A percentile compares a stretch with the other conserved stretches of the same genome.
Evolutionary conservation across 1,140 invertebrate species (phyloP).

Genomic region (Micrasema minimum): DNA sequence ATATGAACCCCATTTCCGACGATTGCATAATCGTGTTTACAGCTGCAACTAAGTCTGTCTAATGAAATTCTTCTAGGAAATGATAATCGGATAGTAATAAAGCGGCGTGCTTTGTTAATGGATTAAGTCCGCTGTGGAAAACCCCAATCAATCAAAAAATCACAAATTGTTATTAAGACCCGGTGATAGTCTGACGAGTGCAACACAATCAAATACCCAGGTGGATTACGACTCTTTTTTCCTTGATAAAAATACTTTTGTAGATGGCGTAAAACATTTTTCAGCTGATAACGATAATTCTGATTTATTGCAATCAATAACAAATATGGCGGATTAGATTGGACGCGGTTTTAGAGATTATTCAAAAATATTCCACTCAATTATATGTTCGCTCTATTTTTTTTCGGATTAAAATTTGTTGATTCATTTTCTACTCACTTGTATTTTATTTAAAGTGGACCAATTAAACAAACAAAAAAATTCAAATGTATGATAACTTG

Average conservation of each 20-base stretch:
- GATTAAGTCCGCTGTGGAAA: slow-evolving; percentile 8
- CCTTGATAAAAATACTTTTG: slow-evolving; percentile 32
- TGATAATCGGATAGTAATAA: neutral
- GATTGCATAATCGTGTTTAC: neutral
- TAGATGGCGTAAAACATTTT: slow-evolving; percentile 26
- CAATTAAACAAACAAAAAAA: too few relatives aligned
- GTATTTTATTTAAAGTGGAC: neutral
- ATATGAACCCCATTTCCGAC: neutral
- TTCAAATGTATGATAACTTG: too few relatives aligned
- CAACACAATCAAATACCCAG: slow-evolving; percentile 21
- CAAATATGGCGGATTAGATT: slow-evolving; percentile 28
- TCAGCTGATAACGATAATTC: slow-evolving; percentile 40
- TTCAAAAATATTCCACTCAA: neutral
- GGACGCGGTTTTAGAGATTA: neutral
- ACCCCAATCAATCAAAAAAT: slow-evolving; percentile 48
- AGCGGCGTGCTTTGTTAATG: slow-evolving; percentile 33
- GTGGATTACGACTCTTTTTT: slow-evolving; percentile 1
- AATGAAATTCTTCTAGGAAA: slow-evolving; percentile 6
- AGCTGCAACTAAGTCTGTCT: too few relatives aligned
- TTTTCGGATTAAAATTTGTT: neutral
- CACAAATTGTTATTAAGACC: slow-evolving; percentile 38
- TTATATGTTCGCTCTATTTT: neutral
- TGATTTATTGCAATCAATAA: slow-evolving; percentile 47
- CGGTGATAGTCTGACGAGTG: slow-evolving; percentile 1
- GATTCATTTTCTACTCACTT: neutral